These are phyloP conservation scores for Alaudala cheleensis DNA, from an alignment of 2,113 vertebrate species.

Conservation along the genomic window DNA sequence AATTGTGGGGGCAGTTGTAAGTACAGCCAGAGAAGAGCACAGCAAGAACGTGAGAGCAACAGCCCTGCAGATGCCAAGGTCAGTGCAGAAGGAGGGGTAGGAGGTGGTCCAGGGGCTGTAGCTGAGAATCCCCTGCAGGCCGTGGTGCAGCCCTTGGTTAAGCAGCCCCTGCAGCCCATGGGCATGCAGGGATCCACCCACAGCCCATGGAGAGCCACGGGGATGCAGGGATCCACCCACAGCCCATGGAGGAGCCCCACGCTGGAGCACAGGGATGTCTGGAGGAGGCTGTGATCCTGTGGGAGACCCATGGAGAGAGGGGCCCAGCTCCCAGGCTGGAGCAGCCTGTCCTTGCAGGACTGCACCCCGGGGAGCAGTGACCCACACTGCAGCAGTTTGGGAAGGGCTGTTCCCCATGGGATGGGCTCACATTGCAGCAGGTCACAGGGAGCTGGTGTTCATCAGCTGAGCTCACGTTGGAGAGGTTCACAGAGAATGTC, in stretches of 20 bases:
- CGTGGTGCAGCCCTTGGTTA: neutral
- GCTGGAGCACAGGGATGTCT: fast-evolving
- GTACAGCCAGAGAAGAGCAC: neutral
- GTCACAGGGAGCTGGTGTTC: neutral
- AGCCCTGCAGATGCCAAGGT: neutral
- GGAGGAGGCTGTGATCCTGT: neutral
- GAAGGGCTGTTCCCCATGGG: neutral
- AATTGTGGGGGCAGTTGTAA: neutral
- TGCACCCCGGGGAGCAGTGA: neutral
- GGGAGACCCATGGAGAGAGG: neutral
- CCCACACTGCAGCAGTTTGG: neutral
- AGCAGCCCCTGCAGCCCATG: neutral
- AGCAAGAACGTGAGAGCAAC: neutral
- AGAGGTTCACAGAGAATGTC: neutral
- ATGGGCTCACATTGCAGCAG: neutral
- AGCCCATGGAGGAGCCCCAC: neutral
- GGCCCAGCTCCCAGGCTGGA: neutral
- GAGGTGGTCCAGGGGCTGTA: neutral
- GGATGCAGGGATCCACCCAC: neutral
- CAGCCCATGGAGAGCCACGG: neutral
- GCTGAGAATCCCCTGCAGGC: neutral
- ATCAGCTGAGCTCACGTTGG: fast-evolving
- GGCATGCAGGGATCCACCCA: no score
- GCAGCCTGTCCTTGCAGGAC: neutral
- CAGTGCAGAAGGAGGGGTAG: neutral